Evolutionary conservation across 2,113 vertebrate species (phyloP), one percentile per base, ranked within the genome.

Genomic region (Ifrita kowaldi): DNA sequence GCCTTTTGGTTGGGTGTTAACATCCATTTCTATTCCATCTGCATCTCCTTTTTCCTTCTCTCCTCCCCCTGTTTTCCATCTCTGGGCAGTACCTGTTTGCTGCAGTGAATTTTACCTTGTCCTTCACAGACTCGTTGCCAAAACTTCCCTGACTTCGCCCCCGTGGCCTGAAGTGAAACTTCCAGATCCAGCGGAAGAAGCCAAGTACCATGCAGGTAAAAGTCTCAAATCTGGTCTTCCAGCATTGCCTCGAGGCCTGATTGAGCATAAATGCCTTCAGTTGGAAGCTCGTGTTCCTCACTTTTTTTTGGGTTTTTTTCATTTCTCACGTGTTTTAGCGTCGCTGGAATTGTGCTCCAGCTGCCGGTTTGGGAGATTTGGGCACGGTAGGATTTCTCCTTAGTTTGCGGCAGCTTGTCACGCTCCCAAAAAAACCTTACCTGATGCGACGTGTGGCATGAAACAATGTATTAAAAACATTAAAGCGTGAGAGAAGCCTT

Each of bases 141-240:
- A 97, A 91, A 99, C 98, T 1, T 98, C 98, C 7, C 90, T 99
- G 90, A 98, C 97, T 52, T 98, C 98, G 2, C 98, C 99, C 0
- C 98, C 98, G 0, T 99, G 99, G 99, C 97, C 98, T 16, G 97
- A 98, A 65, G 67, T 98, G 32, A 94, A 97, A 6, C 94, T 98
- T 37, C 98, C 98, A 46, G 97, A 98, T 79, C 97, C 97, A 0
- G 64, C 17, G 5, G 98, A 98, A 89, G 98, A 98, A 95, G 91
- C 90, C 4, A 95, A 94, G 77, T 83, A 96, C 5, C 99, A 99
- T 5, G 77, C 87, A 97, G 98, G 99, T 98, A 94, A 94, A 64
- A 11, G 13, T 50, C 50, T 76, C 6, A 0, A 2, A 23, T 63
- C 53, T 23, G 1, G 6, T 16, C 0, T 37, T 42, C 11, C 39